Conservation (phyloP, 35 echinoderm and acorn worm genomes). For the Lytechinus pictus region DNA sequence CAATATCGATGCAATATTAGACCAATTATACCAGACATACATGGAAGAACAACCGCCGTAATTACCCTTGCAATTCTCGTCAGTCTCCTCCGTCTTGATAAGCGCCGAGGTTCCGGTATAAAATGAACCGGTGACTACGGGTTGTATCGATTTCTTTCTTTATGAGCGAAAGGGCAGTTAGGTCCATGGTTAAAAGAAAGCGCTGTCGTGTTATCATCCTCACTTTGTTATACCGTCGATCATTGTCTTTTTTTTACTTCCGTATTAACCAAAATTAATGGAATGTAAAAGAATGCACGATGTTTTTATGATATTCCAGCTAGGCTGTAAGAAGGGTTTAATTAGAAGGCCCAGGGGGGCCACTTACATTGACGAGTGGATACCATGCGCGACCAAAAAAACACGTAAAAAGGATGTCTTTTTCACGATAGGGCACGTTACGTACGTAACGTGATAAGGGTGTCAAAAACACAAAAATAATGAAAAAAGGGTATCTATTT, state of each 20-base stretch:
- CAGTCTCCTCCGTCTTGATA: background rate
- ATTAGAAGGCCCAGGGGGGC: too few relatives aligned
- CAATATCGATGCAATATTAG: background rate
- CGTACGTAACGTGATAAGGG: too few relatives aligned
- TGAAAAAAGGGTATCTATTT: too few relatives aligned
- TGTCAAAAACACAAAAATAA: too few relatives aligned
- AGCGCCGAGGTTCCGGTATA: background rate
- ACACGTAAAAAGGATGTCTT: too few relatives aligned
- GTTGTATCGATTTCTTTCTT: background rate
- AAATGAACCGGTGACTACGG: background rate
- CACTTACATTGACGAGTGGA: too few relatives aligned
- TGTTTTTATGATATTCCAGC: background rate
- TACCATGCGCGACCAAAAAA: too few relatives aligned
- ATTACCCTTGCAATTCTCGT: background rate
- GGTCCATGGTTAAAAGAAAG: background rate
- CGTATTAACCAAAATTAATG: background rate
- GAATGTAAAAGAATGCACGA: background rate
- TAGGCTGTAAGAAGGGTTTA: background rate
- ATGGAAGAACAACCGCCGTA: background rate
- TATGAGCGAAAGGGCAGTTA: background rate
- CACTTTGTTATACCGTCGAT: background rate
- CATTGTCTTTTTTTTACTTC: background rate
- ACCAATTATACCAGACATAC: background rate
- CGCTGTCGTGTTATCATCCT: background rate
- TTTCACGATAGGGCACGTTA: too few relatives aligned